Base-by-base conservation (phyloP, 2,888 invertebrate species). In the Selenia dentaria region DNA sequence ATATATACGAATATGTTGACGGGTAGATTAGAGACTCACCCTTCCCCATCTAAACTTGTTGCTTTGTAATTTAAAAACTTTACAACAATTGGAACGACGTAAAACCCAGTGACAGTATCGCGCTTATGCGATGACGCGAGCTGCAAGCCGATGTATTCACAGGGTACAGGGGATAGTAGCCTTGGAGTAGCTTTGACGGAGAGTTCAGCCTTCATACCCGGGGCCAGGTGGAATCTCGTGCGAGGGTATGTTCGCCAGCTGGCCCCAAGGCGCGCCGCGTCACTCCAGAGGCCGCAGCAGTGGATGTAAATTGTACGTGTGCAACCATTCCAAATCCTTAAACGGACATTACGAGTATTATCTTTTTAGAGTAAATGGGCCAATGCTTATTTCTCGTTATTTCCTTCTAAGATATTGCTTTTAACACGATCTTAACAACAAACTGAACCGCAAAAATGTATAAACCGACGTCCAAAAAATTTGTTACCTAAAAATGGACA, bases 201-300 rank as follows among this genome's bases (percentile, higher is more conserved):
- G 1, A 87, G 28, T 9, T 68, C 59, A 2, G 65, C 62, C 3
- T 38, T 59, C 6, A 85, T 53, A 1, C 88, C 88, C 24, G 86
- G 74, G 2, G 83, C 72, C 9, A 87, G 41, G 14, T 68, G 65
- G 38, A 77, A 64, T 51, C 81, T 72, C 2, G 74, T 83, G n/a
- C 64, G 72, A 2, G 85, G 85, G 11, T 56, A 70, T 46, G 73
- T 74, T 10, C 50, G 29, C 84, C 83, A 87, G 27, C 68, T 69
- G 0, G 84, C 84, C 0, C 83, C 83, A 2, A 74, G 57, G 1
- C 70, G 64, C 1, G 72, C 75, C 0, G 51, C 62, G 0, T 74
- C 77, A 13, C 74, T 62, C 78, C 79, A 83, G 2, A 87, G 41
- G 0, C 80, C 79, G 47, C 77, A 78, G 46, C 66, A 74, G 12